phyloP scores from a whole-genome alignment of 2,113 vertebrate species.

The Nyctereutes procyonoides region DNA sequence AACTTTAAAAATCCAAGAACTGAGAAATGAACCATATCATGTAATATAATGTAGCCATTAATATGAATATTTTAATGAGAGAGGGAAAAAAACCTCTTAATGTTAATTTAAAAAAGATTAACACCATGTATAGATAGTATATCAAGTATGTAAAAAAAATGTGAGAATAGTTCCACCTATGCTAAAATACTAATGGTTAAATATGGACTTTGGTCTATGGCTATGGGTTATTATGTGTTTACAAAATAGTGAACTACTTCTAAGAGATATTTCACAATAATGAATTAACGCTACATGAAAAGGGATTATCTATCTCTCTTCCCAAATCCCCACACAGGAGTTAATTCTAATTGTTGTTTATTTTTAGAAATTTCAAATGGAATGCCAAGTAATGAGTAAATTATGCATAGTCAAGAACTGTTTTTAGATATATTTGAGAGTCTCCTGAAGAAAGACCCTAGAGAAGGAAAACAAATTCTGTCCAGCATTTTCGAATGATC shows the following conservation, averaged over 20 bases:
- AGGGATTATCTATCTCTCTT: background rate
- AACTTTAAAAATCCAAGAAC: background rate
- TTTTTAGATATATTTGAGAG: background rate
- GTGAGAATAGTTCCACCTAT: background rate
- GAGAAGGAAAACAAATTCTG: slow-evolving; percentile 11
- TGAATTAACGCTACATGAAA: background rate
- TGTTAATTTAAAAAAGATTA: background rate
- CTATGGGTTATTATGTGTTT: background rate
- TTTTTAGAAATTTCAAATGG: background rate
- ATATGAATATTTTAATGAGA: background rate
- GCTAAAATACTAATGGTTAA: background rate
- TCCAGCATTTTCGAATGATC: background rate
- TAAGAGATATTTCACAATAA: slow-evolving; percentile 29
- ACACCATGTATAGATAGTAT: background rate
- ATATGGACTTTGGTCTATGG: background rate
- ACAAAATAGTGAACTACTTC: background rate
- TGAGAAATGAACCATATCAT: background rate
- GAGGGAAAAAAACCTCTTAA: background rate
- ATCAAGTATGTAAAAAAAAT: background rate
- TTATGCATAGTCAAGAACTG: background rate
- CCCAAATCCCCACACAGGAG: background rate
- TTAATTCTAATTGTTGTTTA: background rate
- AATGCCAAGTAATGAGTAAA: background rate
- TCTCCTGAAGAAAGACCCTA: background rate
- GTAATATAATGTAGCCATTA: background rate